phyloP scores from a whole-genome alignment of 1,140 invertebrate species.

The Mizuhopecten yessoensis region DNA sequence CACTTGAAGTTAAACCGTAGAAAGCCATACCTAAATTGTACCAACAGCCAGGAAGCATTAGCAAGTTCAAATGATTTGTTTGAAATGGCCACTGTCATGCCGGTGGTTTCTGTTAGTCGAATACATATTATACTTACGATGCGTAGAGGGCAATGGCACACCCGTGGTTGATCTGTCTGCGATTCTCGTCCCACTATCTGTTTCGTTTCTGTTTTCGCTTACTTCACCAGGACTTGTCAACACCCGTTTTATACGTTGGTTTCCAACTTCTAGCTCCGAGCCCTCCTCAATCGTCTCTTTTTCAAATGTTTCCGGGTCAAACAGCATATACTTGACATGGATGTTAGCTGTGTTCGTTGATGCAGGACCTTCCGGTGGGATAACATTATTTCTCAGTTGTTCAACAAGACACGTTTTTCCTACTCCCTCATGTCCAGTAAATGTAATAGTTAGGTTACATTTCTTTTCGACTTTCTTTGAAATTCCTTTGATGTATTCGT shows the following conservation, averaged over 20 bases:
- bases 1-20: too few relatives aligned
- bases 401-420: slow-evolving; percentile 4
- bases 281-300: not conserved
- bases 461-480: slow-evolving; percentile 17
- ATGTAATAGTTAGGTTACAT: not conserved
- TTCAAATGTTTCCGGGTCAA: not conserved
- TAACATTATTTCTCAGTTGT: not conserved
- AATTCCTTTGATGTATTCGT: slow-evolving; percentile 3
- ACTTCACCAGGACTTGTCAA: not conserved
- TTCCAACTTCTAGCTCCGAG: not conserved
- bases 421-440: slow-evolving; percentile 10
- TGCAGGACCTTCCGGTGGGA: not conserved
- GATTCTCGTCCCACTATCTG: not conserved
- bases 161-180: not conserved
- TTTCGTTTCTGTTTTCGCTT: not conserved
- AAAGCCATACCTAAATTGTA: too few relatives aligned
- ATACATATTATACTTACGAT: too few relatives aligned
- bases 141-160: not conserved
- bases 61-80: too few relatives aligned
- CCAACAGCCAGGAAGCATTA: too few relatives aligned
- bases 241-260: not conserved
- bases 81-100: too few relatives aligned
- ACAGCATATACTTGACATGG: not conserved
- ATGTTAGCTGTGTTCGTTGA: not conserved
- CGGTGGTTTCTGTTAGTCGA: too few relatives aligned